Base-by-base conservation (phyloP, 2,113 vertebrate genomes). In the Synodontis membranacea region DNA sequence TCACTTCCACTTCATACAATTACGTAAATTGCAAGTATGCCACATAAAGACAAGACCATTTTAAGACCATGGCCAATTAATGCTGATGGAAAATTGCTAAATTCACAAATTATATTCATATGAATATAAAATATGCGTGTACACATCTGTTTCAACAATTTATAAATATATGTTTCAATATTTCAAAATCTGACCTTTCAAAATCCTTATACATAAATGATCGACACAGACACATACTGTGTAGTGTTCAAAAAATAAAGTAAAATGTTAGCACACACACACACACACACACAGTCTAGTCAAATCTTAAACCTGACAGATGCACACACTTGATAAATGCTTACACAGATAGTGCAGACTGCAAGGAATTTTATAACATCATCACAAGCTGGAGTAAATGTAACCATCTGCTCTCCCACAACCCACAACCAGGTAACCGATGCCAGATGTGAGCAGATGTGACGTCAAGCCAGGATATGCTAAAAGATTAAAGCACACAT, bases 381-480 rank as follows among this genome's bases (percentile, higher is more conserved):
- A 76, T 91, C 92, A 87, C 89, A 87, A 90, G 88, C 62, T 42
- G 23, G 80, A 87, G 79, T 86, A 93, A 94, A 89, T 90, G 88
- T 84, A 90, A 82, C 88, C 93, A 93, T 92, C 92, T 94, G 93
- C 90, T 88, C 89, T 82, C 82, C 87, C 37, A 74, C 34, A 64
- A 62, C 28, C 80, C 54, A 83, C 88, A 83, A 83, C 72, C 46
- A 83, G 70, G 28, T 86, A 83, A 82, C 28, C 0, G n/a, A 58
- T 83, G 31, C 60, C 84, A 86, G 74, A 86, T 88, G 81, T 88
- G 81, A 89, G 54, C 74, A 85, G 70, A 72, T 46, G 31, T 44
- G 23, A 68, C 28, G 31, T 39, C 62, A 84, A 46, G 64, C 58
- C 46, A 64, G 68, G 0, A 44, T 39, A 2, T 82, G 86, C 88